Evolutionary conservation across 2,113 vertebrate species (phyloP).

Genomic region (Spizaetus ornatus): DNA sequence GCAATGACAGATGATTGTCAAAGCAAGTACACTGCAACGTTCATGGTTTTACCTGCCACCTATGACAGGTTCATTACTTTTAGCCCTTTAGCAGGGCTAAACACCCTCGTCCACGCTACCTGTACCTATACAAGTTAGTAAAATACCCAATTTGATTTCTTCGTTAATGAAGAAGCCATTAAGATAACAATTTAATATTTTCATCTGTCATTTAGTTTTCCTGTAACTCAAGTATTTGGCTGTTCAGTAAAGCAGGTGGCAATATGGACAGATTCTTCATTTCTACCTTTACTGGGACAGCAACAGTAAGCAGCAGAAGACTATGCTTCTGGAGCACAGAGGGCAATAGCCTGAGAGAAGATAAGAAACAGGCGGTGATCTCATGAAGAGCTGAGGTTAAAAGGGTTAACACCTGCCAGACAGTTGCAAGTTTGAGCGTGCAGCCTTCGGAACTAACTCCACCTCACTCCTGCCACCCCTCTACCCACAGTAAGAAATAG

Average conservation of each 20-base stretch:
- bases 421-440: neutral
- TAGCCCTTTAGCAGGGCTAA: neutral
- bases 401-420: neutral
- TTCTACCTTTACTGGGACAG: neutral
- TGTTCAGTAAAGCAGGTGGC: neutral
- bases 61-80: neutral
- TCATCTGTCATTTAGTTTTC: neutral
- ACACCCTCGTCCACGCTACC: neutral
- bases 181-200: neutral
- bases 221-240: neutral
- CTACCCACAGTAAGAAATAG: neutral
- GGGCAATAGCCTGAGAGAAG: neutral
- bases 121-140: neutral
- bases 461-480: neutral
- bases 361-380: neutral
- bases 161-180: neutral
- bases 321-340: neutral
- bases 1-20: accelerated
- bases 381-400: neutral
- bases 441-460: neutral
- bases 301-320: neutral
- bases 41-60: neutral
- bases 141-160: neutral
- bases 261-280: neutral
- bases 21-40: accelerated